Percentiles rank a stretch among this genome's conserved stretches.
These are phyloP conservation scores for Geophilus truncorum DNA, from an alignment of 2,888 invertebrate genomes.

Conservation along the genomic window DNA sequence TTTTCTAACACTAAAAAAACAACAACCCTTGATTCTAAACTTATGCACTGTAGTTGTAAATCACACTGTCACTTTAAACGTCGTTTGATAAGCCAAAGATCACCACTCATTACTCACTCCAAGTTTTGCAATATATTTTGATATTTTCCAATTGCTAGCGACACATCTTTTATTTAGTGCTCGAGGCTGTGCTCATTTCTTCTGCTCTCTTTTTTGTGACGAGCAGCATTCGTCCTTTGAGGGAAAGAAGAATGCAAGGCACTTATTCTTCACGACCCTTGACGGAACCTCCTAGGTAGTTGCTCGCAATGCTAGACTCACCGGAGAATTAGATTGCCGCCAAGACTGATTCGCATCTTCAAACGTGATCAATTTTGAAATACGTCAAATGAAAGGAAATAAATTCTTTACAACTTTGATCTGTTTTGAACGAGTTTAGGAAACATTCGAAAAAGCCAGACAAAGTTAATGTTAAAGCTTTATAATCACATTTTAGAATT, in stretches of 20 bases:
- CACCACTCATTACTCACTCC: not conserved
- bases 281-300: not conserved
- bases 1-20: too few species aligned
- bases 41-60: too few species aligned
- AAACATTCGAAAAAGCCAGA: not conserved
- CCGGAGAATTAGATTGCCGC: conserved; percentile 4
- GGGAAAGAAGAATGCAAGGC: not conserved
- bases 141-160: not conserved
- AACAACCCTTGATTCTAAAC: too few species aligned
- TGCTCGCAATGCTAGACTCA: not conserved
- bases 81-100: too few species aligned
- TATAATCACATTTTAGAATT: too few species aligned
- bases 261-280: not conserved
- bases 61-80: too few species aligned
- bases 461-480: too few species aligned
- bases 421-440: not conserved
- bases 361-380: not conserved
- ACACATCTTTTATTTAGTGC: not conserved
- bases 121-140: not conserved
- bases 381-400: not conserved
- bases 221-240: not conserved
- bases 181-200: not conserved
- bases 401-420: not conserved
- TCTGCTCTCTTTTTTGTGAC: not conserved
- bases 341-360: not conserved